phyloP scores from a whole-genome alignment of 2,797 vertebrate genomes.

The Peromyscus melanophrys region DNA sequence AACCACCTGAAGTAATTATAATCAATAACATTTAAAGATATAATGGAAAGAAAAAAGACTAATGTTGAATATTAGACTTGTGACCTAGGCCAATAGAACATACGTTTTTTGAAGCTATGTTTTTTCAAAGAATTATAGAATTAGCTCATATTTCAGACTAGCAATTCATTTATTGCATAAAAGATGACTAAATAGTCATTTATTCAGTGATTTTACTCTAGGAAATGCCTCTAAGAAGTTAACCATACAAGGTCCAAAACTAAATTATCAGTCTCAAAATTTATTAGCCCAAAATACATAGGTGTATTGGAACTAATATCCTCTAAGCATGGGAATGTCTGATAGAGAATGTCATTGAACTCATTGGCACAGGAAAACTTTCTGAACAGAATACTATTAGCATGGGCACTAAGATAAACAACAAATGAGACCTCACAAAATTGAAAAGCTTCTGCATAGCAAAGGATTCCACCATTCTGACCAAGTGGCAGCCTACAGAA shows the following conservation, averaged over 20 bases:
- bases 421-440: no score
- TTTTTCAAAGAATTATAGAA: conserved; percentile 24
- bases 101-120: background rate
- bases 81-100: background rate
- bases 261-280: background rate
- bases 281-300: background rate
- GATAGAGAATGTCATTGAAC: background rate
- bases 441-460: no score
- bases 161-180: background rate
- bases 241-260: background rate
- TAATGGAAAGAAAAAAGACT: background rate
- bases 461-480: no score
- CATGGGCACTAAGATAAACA: no score
- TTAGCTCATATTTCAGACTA: conserved; percentile 8
- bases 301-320: background rate
- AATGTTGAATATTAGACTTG: background rate
- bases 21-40: background rate
- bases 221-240: conserved; percentile 6
- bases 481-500: no score
- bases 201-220: background rate
- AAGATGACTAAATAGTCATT: background rate
- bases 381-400: no score
- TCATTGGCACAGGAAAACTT: no score
- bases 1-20: background rate
- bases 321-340: background rate